phyloP scores from a whole-genome alignment of 2,888 invertebrate genomes.

The Agonopterix alstromeriana region DNA sequence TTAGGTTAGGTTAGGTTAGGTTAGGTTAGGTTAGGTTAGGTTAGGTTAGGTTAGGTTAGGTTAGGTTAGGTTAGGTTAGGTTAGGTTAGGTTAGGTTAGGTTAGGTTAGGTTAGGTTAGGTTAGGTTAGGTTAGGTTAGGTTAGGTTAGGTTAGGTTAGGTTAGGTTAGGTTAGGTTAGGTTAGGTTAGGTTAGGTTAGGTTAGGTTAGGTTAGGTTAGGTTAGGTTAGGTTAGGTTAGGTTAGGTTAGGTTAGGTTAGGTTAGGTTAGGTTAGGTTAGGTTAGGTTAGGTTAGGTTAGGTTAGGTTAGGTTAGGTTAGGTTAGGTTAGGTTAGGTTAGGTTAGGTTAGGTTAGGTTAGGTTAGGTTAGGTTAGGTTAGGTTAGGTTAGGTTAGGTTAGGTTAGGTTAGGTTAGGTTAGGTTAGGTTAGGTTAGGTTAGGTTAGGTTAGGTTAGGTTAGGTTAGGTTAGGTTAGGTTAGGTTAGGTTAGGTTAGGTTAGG shows the following conservation, averaged over 20 bases:
- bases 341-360: conserved; percentile 18
- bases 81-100: conserved; percentile 14
- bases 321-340: conserved; percentile 11
- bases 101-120: conserved; percentile 20
- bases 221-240: conserved; percentile 10
- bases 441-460: conserved; percentile 18
- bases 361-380: conserved; percentile 19
- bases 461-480: conserved; percentile 19
- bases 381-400: conserved; percentile 9
- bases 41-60: conserved; percentile 19
- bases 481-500: conserved; percentile 9
- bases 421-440: conserved; percentile 10
- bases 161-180: conserved; percentile 19
- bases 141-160: conserved; percentile 18
- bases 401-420: conserved; percentile 20
- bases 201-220: conserved; percentile 20
- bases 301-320: conserved; percentile 20
- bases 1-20: conserved; percentile 20
- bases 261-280: conserved; percentile 19
- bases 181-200: conserved; percentile 15
- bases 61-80: conserved; percentile 19
- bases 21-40: conserved; percentile 14
- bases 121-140: conserved; percentile 15
- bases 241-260: conserved; percentile 18
- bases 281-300: conserved; percentile 9